Conservation (phyloP, 2,113 vertebrate genomes). For the Girardinichthys multiradiatus region DNA sequence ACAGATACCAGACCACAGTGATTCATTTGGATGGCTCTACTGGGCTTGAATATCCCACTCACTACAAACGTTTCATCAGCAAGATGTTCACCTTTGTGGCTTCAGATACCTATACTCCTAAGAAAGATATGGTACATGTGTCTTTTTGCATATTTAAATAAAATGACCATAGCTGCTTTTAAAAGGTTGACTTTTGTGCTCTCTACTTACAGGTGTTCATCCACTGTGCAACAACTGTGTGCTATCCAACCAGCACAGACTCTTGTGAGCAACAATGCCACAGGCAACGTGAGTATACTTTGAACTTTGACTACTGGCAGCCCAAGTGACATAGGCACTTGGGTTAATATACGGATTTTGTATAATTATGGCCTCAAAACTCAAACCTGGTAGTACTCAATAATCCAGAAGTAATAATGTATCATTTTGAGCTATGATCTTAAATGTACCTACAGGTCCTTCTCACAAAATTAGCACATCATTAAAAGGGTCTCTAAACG, state of each 20-base stretch:
- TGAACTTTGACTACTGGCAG: neutral
- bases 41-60: conserved; percentile 62
- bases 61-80: conserved; percentile 76
- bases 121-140: conserved; percentile 57
- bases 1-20: conserved; percentile 68
- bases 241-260: conserved; percentile 50
- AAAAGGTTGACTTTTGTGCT: neutral
- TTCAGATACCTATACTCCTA: neutral
- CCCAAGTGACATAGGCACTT: neutral
- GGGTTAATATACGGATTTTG: neutral
- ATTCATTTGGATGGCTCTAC: conserved; percentile 61
- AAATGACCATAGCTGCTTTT: neutral
- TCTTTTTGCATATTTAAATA: no score
- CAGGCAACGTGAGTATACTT: conserved; percentile 67
- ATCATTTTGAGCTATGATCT: no score
- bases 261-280: conserved; percentile 68
- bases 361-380: neutral
- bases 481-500: no score
- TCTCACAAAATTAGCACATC: no score
- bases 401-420: no score
- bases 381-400: neutral
- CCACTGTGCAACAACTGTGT: conserved; percentile 74
- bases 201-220: conserved; percentile 67
- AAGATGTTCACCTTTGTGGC: conserved; percentile 79
- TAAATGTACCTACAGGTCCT: no score